Base-by-base conservation (phyloP, 2,888 invertebrate genomes). In the Synanthedon vespiformis region DNA sequence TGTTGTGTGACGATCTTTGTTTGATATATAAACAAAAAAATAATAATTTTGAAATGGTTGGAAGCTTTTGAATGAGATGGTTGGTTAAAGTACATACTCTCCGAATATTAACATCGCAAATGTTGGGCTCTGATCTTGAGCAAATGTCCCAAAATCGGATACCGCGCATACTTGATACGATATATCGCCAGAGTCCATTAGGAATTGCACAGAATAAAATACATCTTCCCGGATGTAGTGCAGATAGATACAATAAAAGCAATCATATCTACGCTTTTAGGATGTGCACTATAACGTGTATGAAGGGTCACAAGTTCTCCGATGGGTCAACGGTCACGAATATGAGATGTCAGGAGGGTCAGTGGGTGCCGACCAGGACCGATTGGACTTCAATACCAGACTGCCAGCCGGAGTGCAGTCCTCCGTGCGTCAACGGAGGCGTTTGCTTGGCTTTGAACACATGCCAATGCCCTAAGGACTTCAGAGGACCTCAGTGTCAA, bases 371-470 rank as follows among this genome's bases (percentile, higher is more conserved):
- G 3, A 83, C 89, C 0, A 88, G 91, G n/a, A 73, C 88, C 0
- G 92, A 92, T 56, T 88, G 91, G 76, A 68, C 81, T 0, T 76
- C 88, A 4, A 80, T 94, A 13, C 93, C 94, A 0, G 92, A 94
- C 72, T 95, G 95, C 68, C 67, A 85, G 75, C 91, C 94, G 78
- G 89, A 86, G 75, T 89, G 78, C 61, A 62, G 62, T 52, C 95
- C 94, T 0, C 88, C 92, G 0, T 97, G 96, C 67, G 71, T 88
- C 55, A 95, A 96, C 68, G 95, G 93, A 0, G 96, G 96, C 0
- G 89, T 89, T n/a, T 97, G 96, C 70, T 79, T 95, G 0, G 89
- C 93, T 0, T 89, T 91, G 10, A 93, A 95, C 67, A 87, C 90
- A 2, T 97, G 96, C 61, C 92, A 93, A 60, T 97, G 96, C 68